Evolutionary conservation across 2,113 vertebrate species (phyloP), one percentile per base, ranked within the genome.

Genomic region (Gorsachius goisagi): DNA sequence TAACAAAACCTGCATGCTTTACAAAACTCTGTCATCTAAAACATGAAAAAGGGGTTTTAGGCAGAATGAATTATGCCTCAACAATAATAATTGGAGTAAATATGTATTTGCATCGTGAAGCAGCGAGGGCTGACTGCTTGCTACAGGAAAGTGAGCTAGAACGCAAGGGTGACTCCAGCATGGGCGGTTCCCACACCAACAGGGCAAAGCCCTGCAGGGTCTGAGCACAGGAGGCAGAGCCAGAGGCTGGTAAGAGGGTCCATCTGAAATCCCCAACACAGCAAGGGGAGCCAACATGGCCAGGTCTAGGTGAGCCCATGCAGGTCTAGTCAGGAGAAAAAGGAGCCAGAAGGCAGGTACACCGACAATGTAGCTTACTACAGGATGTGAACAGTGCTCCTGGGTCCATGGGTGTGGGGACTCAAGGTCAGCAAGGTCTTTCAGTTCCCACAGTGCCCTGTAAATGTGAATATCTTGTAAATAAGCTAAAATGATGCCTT

Each of bases 321-420:
- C 53, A 75, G 9, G 8, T 35, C 16, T 1, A 2, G 9, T 21
- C 2, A 3, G 59, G 32, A 91, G 19, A 18, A 76, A 41, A 58
- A 55, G 9, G 14, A 53, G 21, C 24, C 7, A 68, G 24, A 72
- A 74, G 21, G 9, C 17, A 76, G 5, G 17, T 37, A 32, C 3
- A n/a, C 2, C 9, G 37, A 19, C 8, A 32, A 2, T 2, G 7
- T 26, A 21, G 5, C 11, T 68, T 50, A 67, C 44, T 18, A 37
- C 6, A 47, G 4, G 4, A 9, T 23, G 8, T 22, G 33, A 75
- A n/a, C 0, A 0, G 3, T 35, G 14, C 9, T 72, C 30, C 18
- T 33, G 9, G 20, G 33, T 16, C 28, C 14, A 45, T 15, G 15
- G 30, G 9, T 2, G 20, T 66, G 12, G 17, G 16, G 14, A 32